Conservation (phyloP, 2,888 invertebrate species). For the Cryptosula pallasiana region DNA sequence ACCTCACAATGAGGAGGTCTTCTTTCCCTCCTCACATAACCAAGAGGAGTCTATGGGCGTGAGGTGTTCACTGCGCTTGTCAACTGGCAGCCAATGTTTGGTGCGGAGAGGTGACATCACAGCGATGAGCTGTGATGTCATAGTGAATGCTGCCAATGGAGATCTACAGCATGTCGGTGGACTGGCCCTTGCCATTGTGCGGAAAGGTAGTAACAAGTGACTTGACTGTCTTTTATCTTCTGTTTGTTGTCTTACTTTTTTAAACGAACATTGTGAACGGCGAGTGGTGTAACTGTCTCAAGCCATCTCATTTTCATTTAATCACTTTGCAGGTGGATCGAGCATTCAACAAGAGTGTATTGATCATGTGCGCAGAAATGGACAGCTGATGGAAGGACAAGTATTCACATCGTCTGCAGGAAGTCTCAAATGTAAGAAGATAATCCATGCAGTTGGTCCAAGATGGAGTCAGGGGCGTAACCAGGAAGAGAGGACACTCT, state of each 20-base stretch:
- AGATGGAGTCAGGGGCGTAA: conserved; percentile 31
- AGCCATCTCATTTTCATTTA: neutral
- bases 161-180: conserved; percentile 35
- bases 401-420: conserved; percentile 32
- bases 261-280: no score
- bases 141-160: conserved; percentile 38
- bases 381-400: conserved; percentile 31
- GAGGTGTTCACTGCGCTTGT: neutral
- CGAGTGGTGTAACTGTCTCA: no score
- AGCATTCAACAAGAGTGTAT: conserved; percentile 31
- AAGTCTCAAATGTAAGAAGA: conserved; percentile 29
- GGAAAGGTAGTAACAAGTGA: conserved; percentile 32
- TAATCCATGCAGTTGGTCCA: conserved; percentile 36
- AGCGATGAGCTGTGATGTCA: conserved; percentile 32
- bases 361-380: conserved; percentile 29
- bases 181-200: conserved; percentile 33
- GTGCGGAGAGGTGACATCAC: conserved; percentile 33
- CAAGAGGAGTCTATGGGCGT: neutral
- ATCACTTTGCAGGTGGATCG: neutral
- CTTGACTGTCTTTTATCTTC: no score
- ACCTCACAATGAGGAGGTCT: neutral
- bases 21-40: neutral
- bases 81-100: neutral
- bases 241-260: no score
- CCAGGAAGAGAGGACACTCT: conserved; percentile 30